Percentiles rank a stretch among this genome's conserved stretches.
These are phyloP conservation scores for Nettapus auritus DNA, from an alignment of 2,113 vertebrate genomes.

Conservation along the genomic window DNA sequence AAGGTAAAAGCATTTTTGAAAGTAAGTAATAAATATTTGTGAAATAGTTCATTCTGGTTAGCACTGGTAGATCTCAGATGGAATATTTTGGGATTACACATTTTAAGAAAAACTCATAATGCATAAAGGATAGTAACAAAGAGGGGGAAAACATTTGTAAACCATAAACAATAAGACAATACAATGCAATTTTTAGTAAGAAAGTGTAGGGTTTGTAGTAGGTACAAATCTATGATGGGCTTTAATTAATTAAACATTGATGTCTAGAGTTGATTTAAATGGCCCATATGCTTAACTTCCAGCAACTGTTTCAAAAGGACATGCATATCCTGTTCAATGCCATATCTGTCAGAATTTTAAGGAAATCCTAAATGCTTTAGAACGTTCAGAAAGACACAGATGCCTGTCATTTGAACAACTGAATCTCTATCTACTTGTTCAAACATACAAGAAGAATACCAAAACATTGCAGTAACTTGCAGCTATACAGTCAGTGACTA, in stretches of 20 bases:
- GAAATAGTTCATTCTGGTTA: neutral
- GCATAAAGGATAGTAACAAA: neutral
- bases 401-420: neutral
- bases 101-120: neutral
- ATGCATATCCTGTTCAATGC: neutral
- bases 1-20: neutral
- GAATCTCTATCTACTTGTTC: neutral
- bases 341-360: neutral
- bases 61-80: neutral
- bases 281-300: rapidly evolving
- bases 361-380: neutral
- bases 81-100: neutral
- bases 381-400: neutral
- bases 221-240: neutral
- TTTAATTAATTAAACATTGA: neutral
- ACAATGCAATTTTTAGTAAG: neutral
- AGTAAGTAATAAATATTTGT: neutral
- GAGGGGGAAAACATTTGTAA: neutral
- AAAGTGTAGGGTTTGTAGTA: neutral
- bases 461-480: neutral
- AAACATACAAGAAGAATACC: neutral
- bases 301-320: neutral
- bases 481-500: neutral
- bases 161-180: neutral
- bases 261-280: neutral